Conservation (phyloP, 2,888 invertebrate genomes). For the Terebella lapidaria region DNA sequence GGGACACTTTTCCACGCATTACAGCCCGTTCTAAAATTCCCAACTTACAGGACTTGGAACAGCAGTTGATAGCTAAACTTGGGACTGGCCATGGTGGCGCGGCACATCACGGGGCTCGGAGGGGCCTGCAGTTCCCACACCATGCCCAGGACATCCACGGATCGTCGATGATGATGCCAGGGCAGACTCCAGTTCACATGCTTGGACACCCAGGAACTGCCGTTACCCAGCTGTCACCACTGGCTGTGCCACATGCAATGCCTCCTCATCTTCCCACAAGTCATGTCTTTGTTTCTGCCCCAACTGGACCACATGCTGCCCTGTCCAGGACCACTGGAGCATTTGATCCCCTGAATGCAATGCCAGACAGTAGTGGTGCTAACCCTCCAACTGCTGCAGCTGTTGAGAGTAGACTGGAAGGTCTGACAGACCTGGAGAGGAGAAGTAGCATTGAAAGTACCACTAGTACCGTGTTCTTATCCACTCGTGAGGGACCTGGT, state of each 20-base stretch:
- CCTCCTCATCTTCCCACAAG: background rate
- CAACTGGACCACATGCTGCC: background rate
- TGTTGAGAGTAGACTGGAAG: no score
- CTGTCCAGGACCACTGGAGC: background rate
- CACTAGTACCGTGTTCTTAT: no score
- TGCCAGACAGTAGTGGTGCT: no score
- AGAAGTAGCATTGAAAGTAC: no score
- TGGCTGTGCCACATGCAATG: background rate
- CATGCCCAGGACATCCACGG: background rate
- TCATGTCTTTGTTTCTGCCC: background rate
- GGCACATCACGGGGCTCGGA: background rate
- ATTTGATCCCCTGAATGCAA: background rate
- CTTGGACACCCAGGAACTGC: background rate
- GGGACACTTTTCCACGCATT: background rate
- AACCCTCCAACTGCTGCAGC: no score
- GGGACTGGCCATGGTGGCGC: constrained; percentile 17
- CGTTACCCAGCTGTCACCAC: background rate
- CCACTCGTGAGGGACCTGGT: no score
- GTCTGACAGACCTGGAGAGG: no score
- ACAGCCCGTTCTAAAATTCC: constrained; percentile 10
- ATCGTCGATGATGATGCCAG: no score
- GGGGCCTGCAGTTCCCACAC: background rate
- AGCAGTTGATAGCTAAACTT: constrained; percentile 44
- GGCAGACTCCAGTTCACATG: background rate
- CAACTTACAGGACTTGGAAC: constrained; percentile 36